These are phyloP conservation scores for Latrodectus hesperus DNA, from an alignment of 2,888 invertebrate genomes.

Conservation along the genomic window DNA sequence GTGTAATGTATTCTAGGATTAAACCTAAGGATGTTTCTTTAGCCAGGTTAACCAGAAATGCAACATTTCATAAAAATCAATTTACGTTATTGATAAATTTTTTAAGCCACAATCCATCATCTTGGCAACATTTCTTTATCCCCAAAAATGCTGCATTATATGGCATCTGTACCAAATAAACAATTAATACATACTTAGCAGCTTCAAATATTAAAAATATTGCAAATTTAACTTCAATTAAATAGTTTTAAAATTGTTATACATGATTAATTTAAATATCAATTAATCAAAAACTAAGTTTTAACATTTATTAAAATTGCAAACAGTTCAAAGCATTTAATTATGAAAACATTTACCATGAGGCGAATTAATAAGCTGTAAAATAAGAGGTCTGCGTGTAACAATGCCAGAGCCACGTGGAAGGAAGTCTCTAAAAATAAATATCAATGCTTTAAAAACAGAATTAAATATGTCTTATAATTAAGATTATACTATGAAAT, in stretches of 20 bases:
- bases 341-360: constrained; percentile 31
- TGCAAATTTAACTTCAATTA: too few relatives aligned
- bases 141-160: too few relatives aligned
- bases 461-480: background rate
- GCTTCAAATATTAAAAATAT: too few relatives aligned
- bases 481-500: background rate
- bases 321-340: background rate
- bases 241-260: background rate
- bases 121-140: too few relatives aligned
- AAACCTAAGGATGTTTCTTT: too few relatives aligned
- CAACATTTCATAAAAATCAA: too few relatives aligned
- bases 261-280: background rate
- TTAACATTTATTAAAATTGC: background rate
- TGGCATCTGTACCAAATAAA: too few relatives aligned
- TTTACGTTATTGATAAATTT: too few relatives aligned
- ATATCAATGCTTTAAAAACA: constrained; percentile 53
- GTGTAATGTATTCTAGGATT: too few relatives aligned
- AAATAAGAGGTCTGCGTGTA: constrained; percentile 93
- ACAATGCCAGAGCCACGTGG: constrained; percentile 97
- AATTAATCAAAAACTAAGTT: constrained; percentile 1
- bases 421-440: constrained; percentile 87
- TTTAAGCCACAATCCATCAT: too few relatives aligned
- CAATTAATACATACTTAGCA: too few relatives aligned
- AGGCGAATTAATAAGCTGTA: constrained; percentile 86
- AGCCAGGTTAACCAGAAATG: too few relatives aligned